Evolutionary conservation across 2,113 vertebrate genomes (phyloP).

Genomic region (Romanogobio albipinnatus): DNA sequence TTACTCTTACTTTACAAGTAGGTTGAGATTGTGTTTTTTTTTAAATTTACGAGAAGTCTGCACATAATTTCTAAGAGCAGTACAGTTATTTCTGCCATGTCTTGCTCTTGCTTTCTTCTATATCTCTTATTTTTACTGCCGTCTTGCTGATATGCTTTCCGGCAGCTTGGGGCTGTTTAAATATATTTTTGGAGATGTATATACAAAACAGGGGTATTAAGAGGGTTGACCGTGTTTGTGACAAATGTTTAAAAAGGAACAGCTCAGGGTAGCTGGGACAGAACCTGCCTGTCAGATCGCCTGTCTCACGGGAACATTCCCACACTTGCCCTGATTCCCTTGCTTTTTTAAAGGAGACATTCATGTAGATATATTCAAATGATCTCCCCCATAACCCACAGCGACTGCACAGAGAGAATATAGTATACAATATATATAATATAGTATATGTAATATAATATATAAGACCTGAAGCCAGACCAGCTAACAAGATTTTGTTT

Average conservation of each 20-base stretch:
- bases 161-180: constrained; percentile 47
- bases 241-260: constrained; percentile 31
- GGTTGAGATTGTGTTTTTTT: too few relatives aligned
- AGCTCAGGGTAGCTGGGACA: constrained; percentile 22
- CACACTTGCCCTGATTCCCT: neutral
- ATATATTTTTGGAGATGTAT: constrained; percentile 48
- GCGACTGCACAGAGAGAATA: constrained; percentile 7
- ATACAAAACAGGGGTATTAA: constrained; percentile 37
- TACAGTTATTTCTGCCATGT: constrained; percentile 5
- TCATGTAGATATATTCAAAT: constrained; percentile 43
- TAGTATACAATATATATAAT: too few relatives aligned
- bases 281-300: constrained; percentile 35
- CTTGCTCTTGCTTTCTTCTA: constrained; percentile 40
- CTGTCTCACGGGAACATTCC: constrained; percentile 14
- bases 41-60: too few relatives aligned
- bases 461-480: constrained; percentile 50
- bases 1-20: too few relatives aligned
- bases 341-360: neutral
- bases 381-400: constrained; percentile 45
- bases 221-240: constrained; percentile 28
- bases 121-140: constrained; percentile 28
- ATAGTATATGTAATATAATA: too few relatives aligned
- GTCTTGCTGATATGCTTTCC: neutral
- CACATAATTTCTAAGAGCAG: neutral
- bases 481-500: constrained; percentile 68